Conservation (phyloP, 2,113 vertebrate genomes). For the Dromiciops gliroides region DNA sequence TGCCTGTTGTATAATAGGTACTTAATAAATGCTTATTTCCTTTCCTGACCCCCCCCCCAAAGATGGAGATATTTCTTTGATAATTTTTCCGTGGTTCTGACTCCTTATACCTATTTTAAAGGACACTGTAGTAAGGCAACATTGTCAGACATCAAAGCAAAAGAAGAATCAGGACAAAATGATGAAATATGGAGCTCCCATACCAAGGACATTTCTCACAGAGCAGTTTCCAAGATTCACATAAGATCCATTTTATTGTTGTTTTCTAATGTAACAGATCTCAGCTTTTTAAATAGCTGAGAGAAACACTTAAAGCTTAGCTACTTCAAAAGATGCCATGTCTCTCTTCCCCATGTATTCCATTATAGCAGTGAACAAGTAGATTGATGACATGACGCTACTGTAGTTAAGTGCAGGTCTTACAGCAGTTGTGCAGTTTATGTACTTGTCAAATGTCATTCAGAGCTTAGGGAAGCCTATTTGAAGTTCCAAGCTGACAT, state of each 20-base stretch:
- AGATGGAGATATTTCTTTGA: background rate
- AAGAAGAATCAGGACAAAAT: background rate
- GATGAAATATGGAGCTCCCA: background rate
- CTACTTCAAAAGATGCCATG: background rate
- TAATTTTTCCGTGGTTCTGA: background rate
- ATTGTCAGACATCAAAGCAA: background rate
- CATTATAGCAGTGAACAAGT: slow-evolving; percentile 34
- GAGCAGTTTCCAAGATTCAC: background rate
- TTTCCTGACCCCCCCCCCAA: background rate
- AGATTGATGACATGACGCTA: background rate
- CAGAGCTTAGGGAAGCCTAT: slow-evolving; percentile 2
- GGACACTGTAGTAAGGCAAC: background rate
- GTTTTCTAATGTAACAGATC: background rate
- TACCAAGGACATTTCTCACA: background rate
- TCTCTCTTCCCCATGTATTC: background rate
- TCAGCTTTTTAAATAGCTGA: background rate
- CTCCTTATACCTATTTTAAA: background rate
- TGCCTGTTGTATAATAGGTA: background rate
- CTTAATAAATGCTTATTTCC: background rate
- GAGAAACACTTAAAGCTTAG: background rate
- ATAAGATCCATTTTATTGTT: background rate
- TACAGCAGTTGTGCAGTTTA: slow-evolving; percentile 8
- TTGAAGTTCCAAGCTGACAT: slow-evolving; percentile 63
- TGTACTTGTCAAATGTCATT: slow-evolving; percentile 66
- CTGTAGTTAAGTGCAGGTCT: slow-evolving; percentile 28